Base-by-base conservation (phyloP, 2,888 invertebrate species). In the Dasypogon diadema region DNA sequence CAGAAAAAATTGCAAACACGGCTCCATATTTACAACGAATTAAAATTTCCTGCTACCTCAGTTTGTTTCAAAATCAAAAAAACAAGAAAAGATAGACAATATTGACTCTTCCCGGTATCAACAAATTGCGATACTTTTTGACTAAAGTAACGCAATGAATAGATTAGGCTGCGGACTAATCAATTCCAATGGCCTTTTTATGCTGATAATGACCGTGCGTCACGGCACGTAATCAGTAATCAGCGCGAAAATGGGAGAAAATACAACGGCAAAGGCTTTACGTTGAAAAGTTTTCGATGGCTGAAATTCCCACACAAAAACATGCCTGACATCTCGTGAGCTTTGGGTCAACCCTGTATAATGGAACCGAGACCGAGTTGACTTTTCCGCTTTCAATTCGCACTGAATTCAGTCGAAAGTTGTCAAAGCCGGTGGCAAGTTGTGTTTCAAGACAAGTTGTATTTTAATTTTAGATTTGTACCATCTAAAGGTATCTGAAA, bases 221-320 rank as follows among this genome's bases (percentile, higher is more conserved):
- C 63, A 63, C 63, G 6, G 37, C 16, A 63, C 37, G 63, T 63
- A 63, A 63, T 63, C 63, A 63, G 63, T n/a, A n/a, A n/a, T n/a
- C n/a, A n/a, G n/a, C n/a, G n/a, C 21, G n/a, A 14, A 63, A 18
- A 8, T 14, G 56, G n/a, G 10, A 21, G 55, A 30, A 30, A 30
- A 30, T 8, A 30, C 8, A 30, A 8, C 8, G 30, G 8, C 4
- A 30, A 30, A 30, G 8, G 30, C 8, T 30, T 30, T 30, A 30
- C 30, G 30, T 30, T 3, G 8, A 30, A 12, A 14, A 48, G 16
- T 48, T 48, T 48, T 12, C 12, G 48, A 48, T 48, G 12, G 16
- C 48, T 3, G 12, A 48, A 12, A 3, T 48, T 12, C 2, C 12
- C 48, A 12, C 16, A 16, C n/a, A 12, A 48, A 48, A 51, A 12